These are phyloP conservation scores for Bucorvus abyssinicus DNA, from an alignment of 2,797 vertebrate genomes.

Conservation along the genomic window DNA sequence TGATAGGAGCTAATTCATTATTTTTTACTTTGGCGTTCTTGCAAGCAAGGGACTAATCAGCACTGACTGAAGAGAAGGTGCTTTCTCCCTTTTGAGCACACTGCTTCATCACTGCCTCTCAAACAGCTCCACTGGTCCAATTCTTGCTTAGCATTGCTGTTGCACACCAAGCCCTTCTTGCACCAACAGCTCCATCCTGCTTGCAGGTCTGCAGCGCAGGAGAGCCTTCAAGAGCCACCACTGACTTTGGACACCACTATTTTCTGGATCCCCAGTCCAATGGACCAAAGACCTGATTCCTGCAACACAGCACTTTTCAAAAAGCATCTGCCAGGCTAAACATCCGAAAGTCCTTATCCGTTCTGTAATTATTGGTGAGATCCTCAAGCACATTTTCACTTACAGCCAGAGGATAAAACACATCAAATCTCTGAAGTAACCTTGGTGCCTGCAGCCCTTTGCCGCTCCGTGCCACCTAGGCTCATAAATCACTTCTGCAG, in stretches of 20 bases:
- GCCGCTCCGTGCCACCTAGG: background rate
- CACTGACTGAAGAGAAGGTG: background rate
- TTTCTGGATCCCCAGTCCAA: background rate
- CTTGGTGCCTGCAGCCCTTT: background rate
- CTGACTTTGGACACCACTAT: background rate
- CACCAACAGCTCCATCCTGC: background rate
- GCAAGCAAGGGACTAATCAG: background rate
- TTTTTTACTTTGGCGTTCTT: background rate
- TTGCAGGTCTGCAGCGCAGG: background rate
- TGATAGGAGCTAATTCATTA: background rate
- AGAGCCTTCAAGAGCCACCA: background rate
- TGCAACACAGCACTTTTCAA: background rate
- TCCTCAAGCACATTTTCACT: background rate
- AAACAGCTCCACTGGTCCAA: background rate
- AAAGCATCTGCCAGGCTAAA: background rate
- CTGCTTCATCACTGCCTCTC: background rate
- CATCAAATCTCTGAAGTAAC: background rate
- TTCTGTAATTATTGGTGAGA: background rate
- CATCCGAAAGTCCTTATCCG: background rate
- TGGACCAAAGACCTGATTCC: background rate
- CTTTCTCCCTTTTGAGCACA: background rate
- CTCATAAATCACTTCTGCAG: background rate
- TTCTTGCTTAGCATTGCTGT: too few species aligned
- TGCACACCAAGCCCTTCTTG: background rate
- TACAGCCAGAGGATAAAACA: background rate